Conservation (phyloP, 2,888 invertebrate species). For the Griposia aprilina region DNA sequence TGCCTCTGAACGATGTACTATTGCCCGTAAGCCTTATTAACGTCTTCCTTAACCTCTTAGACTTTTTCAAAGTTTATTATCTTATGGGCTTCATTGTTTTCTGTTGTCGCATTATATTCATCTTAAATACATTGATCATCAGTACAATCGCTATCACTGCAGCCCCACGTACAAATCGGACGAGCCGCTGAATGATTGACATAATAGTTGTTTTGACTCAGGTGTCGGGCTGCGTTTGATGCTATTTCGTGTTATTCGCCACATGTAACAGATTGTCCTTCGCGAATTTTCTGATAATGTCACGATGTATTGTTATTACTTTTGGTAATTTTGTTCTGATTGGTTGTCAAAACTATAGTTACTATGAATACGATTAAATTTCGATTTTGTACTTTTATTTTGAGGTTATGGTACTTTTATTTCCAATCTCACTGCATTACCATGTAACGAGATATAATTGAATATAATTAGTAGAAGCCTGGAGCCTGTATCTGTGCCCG, state of each 20-base stretch:
- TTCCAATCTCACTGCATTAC: not conserved
- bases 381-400: not conserved
- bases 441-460: not conserved
- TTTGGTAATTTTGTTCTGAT: not conserved
- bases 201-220: constrained; percentile 69
- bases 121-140: not conserved
- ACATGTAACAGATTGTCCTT: constrained; percentile 36
- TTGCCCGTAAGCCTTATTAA: no score
- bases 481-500: not conserved
- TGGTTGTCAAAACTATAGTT: not conserved
- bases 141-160: constrained; percentile 46
- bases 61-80: no score
- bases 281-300: constrained; percentile 29
- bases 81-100: no score
- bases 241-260: constrained; percentile 52
- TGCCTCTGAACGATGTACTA: no score
- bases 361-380: not conserved
- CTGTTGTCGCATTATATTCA: not conserved
- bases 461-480: not conserved
- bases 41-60: no score
- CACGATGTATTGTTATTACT: not conserved
- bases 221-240: constrained; percentile 58
- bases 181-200: constrained; percentile 68
- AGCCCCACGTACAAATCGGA: constrained; percentile 57
- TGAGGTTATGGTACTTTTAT: not conserved